phyloP scores from a whole-genome alignment of 2,113 vertebrate species.

The Xiphophorus couchianus region DNA sequence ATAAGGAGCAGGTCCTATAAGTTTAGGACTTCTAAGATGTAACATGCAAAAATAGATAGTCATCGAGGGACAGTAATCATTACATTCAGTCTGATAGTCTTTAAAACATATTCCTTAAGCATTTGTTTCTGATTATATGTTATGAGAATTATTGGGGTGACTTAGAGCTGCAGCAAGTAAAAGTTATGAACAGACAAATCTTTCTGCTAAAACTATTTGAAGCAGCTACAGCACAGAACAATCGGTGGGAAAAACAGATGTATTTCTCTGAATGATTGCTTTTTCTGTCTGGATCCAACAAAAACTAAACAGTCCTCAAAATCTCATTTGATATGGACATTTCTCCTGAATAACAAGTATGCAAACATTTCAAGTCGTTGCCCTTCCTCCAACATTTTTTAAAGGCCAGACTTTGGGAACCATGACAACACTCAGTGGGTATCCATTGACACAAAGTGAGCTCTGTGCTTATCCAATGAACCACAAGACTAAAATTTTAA shows the following conservation, averaged over 20 bases:
- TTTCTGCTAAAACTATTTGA: slow-evolving; percentile 25
- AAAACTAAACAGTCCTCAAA: slow-evolving; percentile 40
- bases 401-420: slow-evolving; percentile 66
- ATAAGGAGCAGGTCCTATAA: slow-evolving; percentile 43
- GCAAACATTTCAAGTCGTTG: slow-evolving; percentile 63
- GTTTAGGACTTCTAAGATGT: slow-evolving; percentile 36
- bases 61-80: slow-evolving; percentile 48
- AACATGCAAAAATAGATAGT: slow-evolving; percentile 68
- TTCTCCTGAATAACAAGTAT: slow-evolving; percentile 53
- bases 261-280: not conserved
- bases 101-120: slow-evolving; percentile 9
- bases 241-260: not conserved
- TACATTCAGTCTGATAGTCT: slow-evolving; percentile 28
- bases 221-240: slow-evolving; percentile 22
- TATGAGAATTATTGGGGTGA: slow-evolving; percentile 25
- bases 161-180: slow-evolving; percentile 48
- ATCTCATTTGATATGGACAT: slow-evolving; percentile 51
- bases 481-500: slow-evolving; percentile 56
- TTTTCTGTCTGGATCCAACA: not conserved
- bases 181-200: slow-evolving; percentile 20
- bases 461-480: slow-evolving; percentile 58
- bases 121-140: slow-evolving; percentile 22
- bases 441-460: slow-evolving; percentile 49
- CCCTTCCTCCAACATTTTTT: slow-evolving; percentile 64
- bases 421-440: slow-evolving; percentile 69